Evolutionary conservation across 2,797 vertebrate genomes (phyloP).

Genomic region (Anguilla pacifica): DNA sequence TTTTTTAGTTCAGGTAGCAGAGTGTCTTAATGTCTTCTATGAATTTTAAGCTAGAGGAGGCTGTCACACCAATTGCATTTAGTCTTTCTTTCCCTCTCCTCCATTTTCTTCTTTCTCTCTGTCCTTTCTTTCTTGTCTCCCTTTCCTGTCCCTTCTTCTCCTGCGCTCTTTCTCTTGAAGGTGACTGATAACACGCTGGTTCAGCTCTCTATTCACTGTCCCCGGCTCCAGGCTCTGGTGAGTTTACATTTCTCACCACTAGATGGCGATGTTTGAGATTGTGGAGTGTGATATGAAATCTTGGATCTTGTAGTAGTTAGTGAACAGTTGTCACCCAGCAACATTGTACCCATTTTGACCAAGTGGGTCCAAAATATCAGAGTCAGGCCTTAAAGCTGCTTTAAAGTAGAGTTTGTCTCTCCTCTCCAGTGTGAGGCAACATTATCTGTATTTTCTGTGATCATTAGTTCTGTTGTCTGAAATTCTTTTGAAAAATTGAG

Average conservation of each 20-base stretch:
- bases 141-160: neutral
- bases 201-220: conserved; percentile 90
- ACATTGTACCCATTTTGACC: neutral
- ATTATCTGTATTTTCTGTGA: neutral
- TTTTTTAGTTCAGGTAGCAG: neutral
- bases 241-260: conserved; percentile 48
- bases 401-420: neutral
- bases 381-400: neutral
- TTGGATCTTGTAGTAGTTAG: neutral
- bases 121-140: neutral
- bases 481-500: neutral
- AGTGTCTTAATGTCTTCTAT: neutral
- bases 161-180: conserved; percentile 56
- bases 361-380: neutral
- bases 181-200: conserved; percentile 89
- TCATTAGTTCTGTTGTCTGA: neutral
- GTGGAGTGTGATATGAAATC: neutral
- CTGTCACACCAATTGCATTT: conserved; percentile 14
- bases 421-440: neutral
- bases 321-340: neutral
- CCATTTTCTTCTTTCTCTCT: neutral
- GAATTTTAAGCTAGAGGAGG: neutral
- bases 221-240: conserved; percentile 86
- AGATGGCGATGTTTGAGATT: neutral
- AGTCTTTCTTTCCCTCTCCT: neutral